Conservation (phyloP, 2,797 vertebrate species). For the Spinus pinus region DNA sequence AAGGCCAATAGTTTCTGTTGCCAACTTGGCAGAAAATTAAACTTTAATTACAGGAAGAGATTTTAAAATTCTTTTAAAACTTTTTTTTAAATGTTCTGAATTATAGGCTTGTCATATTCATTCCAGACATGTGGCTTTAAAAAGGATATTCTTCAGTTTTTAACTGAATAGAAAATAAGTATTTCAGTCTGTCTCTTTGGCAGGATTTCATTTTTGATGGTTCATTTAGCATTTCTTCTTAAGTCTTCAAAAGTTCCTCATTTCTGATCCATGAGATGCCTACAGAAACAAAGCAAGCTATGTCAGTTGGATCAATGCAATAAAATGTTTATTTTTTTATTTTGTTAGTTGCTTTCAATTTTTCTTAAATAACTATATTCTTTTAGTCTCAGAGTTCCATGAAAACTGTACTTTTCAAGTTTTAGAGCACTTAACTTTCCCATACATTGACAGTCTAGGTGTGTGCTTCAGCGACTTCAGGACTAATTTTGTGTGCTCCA, state of each 20-base stretch:
- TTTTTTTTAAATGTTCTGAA: background rate
- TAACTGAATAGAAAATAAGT: conserved; percentile 3
- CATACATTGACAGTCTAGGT: background rate
- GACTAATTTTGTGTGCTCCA: background rate
- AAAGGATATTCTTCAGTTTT: background rate
- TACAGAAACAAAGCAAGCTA: conserved; percentile 25
- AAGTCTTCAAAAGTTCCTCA: conserved; percentile 18
- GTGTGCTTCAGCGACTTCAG: conserved; percentile 39
- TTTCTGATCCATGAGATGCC: conserved; percentile 27
- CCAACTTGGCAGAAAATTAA: background rate
- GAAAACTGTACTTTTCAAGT: background rate
- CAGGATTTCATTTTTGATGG: conserved; percentile 48
- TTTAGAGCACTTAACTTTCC: background rate
- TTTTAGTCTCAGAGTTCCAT: background rate
- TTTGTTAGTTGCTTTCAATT: background rate
- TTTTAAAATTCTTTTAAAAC: background rate
- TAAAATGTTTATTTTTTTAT: background rate
- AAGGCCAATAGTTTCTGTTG: background rate
- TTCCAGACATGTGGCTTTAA: background rate
- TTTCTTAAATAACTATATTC: conserved; percentile 3
- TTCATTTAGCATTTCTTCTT: conserved; percentile 33
- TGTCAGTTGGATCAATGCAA: conserved; percentile 33
- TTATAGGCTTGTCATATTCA: background rate
- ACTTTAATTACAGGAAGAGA: background rate
- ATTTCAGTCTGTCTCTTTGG: background rate